phyloP scores from a whole-genome alignment of 2,888 invertebrate genomes.

The Pecten maximus region DNA sequence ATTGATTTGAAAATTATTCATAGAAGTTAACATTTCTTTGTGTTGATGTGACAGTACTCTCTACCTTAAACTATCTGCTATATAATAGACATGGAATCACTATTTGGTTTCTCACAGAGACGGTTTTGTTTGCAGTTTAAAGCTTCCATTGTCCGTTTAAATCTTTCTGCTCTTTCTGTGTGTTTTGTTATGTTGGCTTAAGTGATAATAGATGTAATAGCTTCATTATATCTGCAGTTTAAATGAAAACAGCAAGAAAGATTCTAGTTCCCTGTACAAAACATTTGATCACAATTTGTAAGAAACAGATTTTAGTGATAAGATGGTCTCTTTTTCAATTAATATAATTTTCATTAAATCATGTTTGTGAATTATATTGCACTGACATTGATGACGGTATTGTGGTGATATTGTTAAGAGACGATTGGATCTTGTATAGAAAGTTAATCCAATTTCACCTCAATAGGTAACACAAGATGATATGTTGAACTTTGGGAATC shows the following conservation, averaged over 20 bases:
- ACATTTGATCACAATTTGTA: not conserved
- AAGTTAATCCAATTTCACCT: not conserved
- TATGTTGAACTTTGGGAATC: not conserved
- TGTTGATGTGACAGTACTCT: too few species aligned
- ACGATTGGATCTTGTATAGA: not conserved
- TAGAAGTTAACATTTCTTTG: too few species aligned
- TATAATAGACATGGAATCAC: not conserved
- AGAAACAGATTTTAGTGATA: not conserved
- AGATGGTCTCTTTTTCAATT: constrained; percentile 19
- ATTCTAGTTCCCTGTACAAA: not conserved
- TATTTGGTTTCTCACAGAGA: not conserved
- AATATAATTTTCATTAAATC: not conserved
- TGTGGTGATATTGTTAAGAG: not conserved
- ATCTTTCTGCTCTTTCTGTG: not conserved
- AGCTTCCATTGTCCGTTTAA: not conserved
- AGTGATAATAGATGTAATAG: not conserved
- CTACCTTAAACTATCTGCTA: not conserved
- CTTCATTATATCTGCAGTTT: not conserved
- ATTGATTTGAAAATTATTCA: too few species aligned
- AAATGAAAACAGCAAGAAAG: not conserved
- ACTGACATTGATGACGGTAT: not conserved
- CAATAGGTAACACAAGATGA: not conserved
- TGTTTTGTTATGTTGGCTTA: not conserved
- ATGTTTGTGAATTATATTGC: not conserved
- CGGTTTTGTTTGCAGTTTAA: not conserved